Conservation (phyloP, 1,140 invertebrate species). For the Lineus longissimus region DNA sequence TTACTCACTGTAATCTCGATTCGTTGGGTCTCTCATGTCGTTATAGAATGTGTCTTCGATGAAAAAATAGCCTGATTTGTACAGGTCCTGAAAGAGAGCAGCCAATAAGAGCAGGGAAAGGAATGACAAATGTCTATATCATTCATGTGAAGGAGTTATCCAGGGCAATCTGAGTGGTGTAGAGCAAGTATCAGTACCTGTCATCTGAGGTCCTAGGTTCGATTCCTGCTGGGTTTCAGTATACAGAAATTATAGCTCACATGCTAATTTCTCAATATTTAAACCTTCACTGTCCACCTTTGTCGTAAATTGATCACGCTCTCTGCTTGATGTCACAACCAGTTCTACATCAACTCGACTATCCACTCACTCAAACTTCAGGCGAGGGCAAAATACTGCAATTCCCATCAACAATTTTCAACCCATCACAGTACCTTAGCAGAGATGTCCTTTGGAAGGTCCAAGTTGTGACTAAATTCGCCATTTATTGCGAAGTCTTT, state of each 20-base stretch:
- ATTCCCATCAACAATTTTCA: too few relatives aligned
- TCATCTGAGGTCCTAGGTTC: too few relatives aligned
- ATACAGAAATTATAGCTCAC: slow-evolving; percentile 9
- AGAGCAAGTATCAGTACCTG: too few relatives aligned
- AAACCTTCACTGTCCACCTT: too few relatives aligned
- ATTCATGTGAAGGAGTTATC: too few relatives aligned
- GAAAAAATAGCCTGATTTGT: slow-evolving; percentile 72
- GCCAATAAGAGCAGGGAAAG: background rate
- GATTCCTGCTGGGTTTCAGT: too few relatives aligned
- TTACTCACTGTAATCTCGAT: slow-evolving; percentile 64
- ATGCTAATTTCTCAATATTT: background rate
- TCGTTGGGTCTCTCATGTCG: slow-evolving; percentile 61
- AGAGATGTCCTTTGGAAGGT: slow-evolving; percentile 39
- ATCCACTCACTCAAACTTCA: too few relatives aligned
- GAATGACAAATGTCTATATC: background rate
- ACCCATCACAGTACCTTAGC: slow-evolving; percentile 56
- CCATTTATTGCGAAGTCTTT: slow-evolving; percentile 62
- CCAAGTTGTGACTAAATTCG: slow-evolving; percentile 63
- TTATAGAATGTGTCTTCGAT: slow-evolving; percentile 77
- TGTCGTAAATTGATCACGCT: too few relatives aligned
- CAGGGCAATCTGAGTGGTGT: background rate
- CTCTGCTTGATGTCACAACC: too few relatives aligned
- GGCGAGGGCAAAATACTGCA: too few relatives aligned
- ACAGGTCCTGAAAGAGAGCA: slow-evolving; percentile 59
- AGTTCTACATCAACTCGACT: too few relatives aligned